Base-by-base conservation (phyloP, 1,140 invertebrate genomes). In the Platorchestia sp. region DNA sequence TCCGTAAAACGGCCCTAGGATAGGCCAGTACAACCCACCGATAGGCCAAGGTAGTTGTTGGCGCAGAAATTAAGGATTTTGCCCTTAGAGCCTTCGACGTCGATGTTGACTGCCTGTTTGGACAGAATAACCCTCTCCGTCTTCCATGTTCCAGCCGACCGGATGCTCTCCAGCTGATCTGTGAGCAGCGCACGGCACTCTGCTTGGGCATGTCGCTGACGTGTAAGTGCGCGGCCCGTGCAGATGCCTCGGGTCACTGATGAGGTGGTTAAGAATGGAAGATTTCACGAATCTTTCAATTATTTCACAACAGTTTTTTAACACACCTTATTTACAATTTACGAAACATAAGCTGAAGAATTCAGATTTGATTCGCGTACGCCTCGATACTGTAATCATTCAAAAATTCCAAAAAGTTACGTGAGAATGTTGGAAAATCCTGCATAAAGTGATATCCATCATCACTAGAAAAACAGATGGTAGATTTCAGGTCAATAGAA, bases 31-130 rank as follows among this genome's bases (percentile, higher is more conserved):
- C 5, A 41, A 95, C 97, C 98, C 97, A 99, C 99, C 53, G 99
- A 98, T 96, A 99, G 97, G 95, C 99, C 99, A 86, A 99, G 97
- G 97, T 99, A 99, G 97, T 99, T 99, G 97, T 99, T 99, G 0
- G 99, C 98, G 97, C 99, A 99, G 97, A 99, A 99, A 97, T 99
- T 99, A 0, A 99, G 97, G 44, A 99, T 98, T 59, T 97, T 96
- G 45, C 97, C 97, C n/a, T 97, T 97, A 43, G 97, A 97, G 95
- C 98, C 98, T 95, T 98, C 96, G 10, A 99, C 98, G 41, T 97
- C 97, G 96, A 99, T 98, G 89, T 97, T 97, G 5, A 98, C 98
- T 96, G 98, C 98, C 97, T 99, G 99, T 86, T 98, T 97, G 0
- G 98, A 98, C 16, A 98, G 98, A 95, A 99, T 99, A 44, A 99